These are phyloP conservation scores for Xanthia togata DNA, from an alignment of 2,888 invertebrate genomes.

Conservation along the genomic window DNA sequence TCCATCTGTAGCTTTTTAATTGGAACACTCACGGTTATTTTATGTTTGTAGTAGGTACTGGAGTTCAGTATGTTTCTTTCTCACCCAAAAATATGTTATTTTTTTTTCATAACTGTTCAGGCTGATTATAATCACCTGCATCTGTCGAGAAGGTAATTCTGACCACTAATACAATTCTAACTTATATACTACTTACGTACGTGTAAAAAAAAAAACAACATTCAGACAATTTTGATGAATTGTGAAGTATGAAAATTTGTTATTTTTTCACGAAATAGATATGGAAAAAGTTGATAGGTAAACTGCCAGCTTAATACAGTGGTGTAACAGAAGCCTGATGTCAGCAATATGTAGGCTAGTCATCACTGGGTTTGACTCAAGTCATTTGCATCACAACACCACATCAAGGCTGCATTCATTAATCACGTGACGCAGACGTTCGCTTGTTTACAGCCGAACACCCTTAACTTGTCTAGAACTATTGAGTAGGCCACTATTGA, in stretches of 20 bases:
- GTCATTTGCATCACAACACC: constrained; percentile 81
- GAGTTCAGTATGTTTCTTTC: background rate
- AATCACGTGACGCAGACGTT: constrained; percentile 71
- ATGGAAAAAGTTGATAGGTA: background rate
- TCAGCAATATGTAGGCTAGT: constrained; percentile 74
- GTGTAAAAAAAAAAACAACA: background rate
- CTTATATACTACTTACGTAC: background rate
- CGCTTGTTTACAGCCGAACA: constrained; percentile 52
- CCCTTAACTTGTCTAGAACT: constrained; percentile 27
- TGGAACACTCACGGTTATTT: background rate
- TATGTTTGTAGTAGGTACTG: background rate
- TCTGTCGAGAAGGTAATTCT: background rate
- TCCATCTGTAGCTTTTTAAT: constrained; percentile 19
- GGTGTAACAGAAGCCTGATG: constrained; percentile 66
- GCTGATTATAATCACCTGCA: background rate
- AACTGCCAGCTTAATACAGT: background rate
- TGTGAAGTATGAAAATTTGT: background rate
- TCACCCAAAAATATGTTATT: background rate
- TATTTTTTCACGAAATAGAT: background rate
- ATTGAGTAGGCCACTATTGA: constrained; percentile 1
- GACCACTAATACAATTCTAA: background rate
- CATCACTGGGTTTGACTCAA: constrained; percentile 76
- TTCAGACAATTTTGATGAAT: background rate
- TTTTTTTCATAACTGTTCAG: background rate
- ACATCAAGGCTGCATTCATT: constrained; percentile 75